A percentile compares a stretch with the other conserved stretches of the same genome.
Evolutionary conservation across 2,797 vertebrate genomes (phyloP).

Genomic region (Chromobotia macracanthus): DNA sequence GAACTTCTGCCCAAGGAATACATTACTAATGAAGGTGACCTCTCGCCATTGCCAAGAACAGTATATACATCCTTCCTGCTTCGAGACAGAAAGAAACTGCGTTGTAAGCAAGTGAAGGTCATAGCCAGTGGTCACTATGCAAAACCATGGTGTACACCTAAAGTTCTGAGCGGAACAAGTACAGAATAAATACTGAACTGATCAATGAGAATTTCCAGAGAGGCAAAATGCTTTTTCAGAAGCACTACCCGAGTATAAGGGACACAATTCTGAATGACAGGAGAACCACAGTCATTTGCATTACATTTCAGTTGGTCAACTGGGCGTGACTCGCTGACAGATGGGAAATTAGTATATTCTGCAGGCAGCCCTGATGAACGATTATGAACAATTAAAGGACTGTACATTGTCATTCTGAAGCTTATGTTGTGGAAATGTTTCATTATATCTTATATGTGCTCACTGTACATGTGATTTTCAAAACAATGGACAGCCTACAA

Average conservation of each 20-base stretch:
- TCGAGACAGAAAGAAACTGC: neutral
- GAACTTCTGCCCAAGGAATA: slow-evolving; percentile 10
- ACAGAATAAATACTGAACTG: neutral
- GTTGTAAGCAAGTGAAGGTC: slow-evolving; percentile 37
- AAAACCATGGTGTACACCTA: slow-evolving; percentile 17
- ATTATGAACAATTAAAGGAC: neutral
- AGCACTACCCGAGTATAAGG: no score
- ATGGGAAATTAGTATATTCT: neutral
- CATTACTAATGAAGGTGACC: slow-evolving; percentile 1
- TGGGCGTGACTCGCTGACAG: neutral
- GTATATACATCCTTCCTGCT: slow-evolving; percentile 12
- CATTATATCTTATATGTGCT: neutral
- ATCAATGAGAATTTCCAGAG: neutral
- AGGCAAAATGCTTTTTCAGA: neutral
- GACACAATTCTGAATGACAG: neutral
- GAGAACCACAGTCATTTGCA: neutral
- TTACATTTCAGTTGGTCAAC: neutral
- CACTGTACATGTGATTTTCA: no score
- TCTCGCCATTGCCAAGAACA: neutral
- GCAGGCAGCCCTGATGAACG: neutral
- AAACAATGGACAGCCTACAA: no score
- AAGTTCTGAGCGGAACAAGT: neutral
- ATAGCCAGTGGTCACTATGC: slow-evolving; percentile 14
- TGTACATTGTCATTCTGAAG: neutral
- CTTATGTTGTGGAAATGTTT: neutral